phyloP scores from a whole-genome alignment of 2,797 vertebrate genomes.

The Sebastes variabilis region DNA sequence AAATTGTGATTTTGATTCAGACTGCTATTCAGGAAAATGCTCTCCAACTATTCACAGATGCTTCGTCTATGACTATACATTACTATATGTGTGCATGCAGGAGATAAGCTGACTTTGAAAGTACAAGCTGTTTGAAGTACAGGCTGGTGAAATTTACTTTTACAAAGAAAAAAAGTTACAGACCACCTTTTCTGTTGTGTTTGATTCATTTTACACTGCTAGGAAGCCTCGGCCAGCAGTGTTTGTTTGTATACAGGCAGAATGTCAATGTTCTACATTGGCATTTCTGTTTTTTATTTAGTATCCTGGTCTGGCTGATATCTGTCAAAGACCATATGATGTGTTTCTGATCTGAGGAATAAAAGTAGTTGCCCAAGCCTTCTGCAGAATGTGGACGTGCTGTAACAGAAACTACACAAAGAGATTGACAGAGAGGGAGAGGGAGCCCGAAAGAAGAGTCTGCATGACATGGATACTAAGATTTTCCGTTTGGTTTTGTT shows the following conservation, averaged over 20 bases:
- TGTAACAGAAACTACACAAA: constrained; percentile 45
- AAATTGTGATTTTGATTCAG: neutral
- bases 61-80: neutral
- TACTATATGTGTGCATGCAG: constrained; percentile 1
- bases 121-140: constrained; percentile 7
- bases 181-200: constrained; percentile 43
- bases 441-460: constrained; percentile 12
- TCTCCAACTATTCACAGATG: neutral
- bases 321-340: constrained; percentile 59
- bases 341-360: constrained; percentile 61
- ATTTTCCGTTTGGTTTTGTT: constrained; percentile 30
- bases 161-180: constrained; percentile 28
- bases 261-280: constrained; percentile 42
- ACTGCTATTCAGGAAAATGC: neutral
- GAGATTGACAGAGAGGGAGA: constrained; percentile 43
- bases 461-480: constrained; percentile 49
- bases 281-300: constrained; percentile 51
- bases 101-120: constrained; percentile 29
- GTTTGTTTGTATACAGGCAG: constrained; percentile 48
- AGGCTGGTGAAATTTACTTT: constrained; percentile 24
- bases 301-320: constrained; percentile 45
- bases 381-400: constrained; percentile 52
- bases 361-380: constrained; percentile 39
- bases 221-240: constrained; percentile 15
- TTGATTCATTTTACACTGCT: constrained; percentile 32